Base-by-base conservation (phyloP, 2,113 vertebrate genomes). In the Merops nubicus region DNA sequence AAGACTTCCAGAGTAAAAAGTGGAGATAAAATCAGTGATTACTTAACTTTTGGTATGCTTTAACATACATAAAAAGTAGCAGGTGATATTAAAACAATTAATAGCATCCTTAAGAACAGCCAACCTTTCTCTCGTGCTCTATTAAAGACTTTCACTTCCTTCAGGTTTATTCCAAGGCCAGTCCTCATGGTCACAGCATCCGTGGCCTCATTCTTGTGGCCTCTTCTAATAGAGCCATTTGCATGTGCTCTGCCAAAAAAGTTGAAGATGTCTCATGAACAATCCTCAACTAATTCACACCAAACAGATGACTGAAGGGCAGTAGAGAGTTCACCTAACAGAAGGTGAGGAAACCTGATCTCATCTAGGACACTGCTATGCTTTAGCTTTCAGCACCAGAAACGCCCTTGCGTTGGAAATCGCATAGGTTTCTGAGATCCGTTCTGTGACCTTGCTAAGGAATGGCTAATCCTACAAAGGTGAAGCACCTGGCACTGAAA, bases 111-210 rank as follows among this genome's bases (percentile, higher is more conserved):
- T 94, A 97, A 97, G 77, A 95, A 83, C 96, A 98, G 96, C 97
- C 93, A 98, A 99, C 99, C 99, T 99, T 99, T 99, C 98, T 99
- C 99, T 98, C 99, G 98, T 97, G 98, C 98, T 98, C 98, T 98
- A 94, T 98, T 99, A 98, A 99, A 99, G 96, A 99, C 97, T 85
- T 99, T 99, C 94, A 99, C 99, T 95, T 99, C 99, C 97, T 99
- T 99, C 96, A 99, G 97, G 97, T 99, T 99, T 95, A 99, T 99
- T 70, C 99, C 99, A 38, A 99, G 98, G 65, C 99, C 99, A 43
- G 98, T 99, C 97, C 99, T 99, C 98, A 99, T 98, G 81, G 99
- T 99, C 84, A 99, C 96, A 6, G 97, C 97, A 88, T 99, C 99
- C 57, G 98, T 98, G 87, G 98, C 98, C 96, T 99, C 99, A 20